phyloP scores from a whole-genome alignment of 1,140 invertebrate genomes.

The Zaprionus gabonicus region DNA sequence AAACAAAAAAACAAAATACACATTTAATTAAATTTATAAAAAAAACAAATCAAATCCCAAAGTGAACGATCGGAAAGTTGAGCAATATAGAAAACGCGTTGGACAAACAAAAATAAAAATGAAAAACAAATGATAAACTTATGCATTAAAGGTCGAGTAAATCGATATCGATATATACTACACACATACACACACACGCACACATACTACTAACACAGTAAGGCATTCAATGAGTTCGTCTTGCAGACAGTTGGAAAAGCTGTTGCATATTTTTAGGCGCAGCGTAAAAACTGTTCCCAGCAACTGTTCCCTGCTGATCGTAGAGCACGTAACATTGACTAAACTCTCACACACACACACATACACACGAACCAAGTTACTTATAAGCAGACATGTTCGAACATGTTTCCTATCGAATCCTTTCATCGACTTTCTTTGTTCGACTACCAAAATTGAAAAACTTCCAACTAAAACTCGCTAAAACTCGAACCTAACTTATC shows the following conservation, averaged over 20 bases:
- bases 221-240: background rate
- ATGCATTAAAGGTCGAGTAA: conserved; percentile 47
- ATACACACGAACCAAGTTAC: conserved; percentile 13
- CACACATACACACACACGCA: conserved; percentile 40
- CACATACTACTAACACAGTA: conserved; percentile 6
- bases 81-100: conserved; percentile 42
- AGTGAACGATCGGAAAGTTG: conserved; percentile 52
- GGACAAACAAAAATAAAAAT: conserved; percentile 34
- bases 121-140: conserved; percentile 52
- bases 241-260: background rate
- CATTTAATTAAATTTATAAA: conserved; percentile 78
- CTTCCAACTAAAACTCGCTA: conserved; percentile 41
- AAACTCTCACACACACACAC: background rate
- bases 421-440: conserved; percentile 25
- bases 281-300: background rate
- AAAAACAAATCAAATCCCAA: conserved; percentile 56
- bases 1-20: conserved; percentile 45
- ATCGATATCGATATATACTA: conserved; percentile 69
- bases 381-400: conserved; percentile 1
- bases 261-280: background rate
- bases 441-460: conserved; percentile 31
- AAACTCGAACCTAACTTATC: background rate
- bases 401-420: conserved; percentile 11
- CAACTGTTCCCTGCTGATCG: background rate
- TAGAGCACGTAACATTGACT: background rate